phyloP scores from a whole-genome alignment of 2,797 vertebrate species.

The Chromis chromis region DNA sequence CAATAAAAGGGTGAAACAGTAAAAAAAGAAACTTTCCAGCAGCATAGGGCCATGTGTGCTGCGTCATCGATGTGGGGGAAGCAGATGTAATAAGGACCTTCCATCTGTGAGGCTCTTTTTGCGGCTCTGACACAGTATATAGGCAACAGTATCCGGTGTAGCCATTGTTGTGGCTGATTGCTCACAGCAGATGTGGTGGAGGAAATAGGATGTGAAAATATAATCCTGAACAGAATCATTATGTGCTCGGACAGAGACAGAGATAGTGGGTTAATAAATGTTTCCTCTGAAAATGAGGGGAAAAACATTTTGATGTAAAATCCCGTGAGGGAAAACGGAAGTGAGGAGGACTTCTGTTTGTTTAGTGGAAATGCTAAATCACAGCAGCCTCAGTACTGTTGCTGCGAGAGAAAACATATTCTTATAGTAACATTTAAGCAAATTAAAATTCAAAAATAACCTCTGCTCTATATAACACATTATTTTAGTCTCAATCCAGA shows the following conservation, averaged over 20 bases:
- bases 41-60: conserved; percentile 13
- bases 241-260: conserved; percentile 21
- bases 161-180: conserved; percentile 64
- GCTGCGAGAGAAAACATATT: too few relatives aligned
- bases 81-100: conserved; percentile 33
- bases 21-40: conserved; percentile 1
- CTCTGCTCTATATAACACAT: neutral
- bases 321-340: neutral
- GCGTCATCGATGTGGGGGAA: conserved; percentile 23
- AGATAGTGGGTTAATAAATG: conserved; percentile 9
- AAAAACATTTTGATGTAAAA: conserved; percentile 9
- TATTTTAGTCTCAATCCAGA: too few relatives aligned
- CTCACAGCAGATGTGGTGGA: conserved; percentile 64
- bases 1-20: neutral
- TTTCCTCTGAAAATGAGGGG: conserved; percentile 36
- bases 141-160: conserved; percentile 56
- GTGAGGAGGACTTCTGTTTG: neutral
- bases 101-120: conserved; percentile 40
- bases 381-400: neutral
- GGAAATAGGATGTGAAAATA: conserved; percentile 73
- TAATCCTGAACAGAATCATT: conserved; percentile 50
- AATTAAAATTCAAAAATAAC: neutral
- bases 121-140: conserved; percentile 19
- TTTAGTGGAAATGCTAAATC: neutral
- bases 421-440: too few relatives aligned